Base-by-base conservation (phyloP, 1,140 invertebrate species). In the Temnothorax curvispinosus region DNA sequence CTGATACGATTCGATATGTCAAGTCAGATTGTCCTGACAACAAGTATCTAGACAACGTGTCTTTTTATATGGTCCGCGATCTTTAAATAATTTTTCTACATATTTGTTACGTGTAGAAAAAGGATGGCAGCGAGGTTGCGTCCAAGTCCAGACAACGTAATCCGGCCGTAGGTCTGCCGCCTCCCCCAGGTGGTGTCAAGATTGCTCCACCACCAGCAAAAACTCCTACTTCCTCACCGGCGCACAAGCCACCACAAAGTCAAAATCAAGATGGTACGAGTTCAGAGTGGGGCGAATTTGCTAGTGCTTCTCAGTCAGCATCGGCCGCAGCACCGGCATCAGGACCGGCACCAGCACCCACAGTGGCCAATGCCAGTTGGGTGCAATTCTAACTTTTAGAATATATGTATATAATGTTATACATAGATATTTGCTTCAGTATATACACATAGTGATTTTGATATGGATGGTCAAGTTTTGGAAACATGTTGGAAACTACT, bases 281-380 rank as follows among this genome's bases (percentile, higher is more conserved):
- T 81, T 96, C 96, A 11, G 96, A 97, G 88, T 98, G 98, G 98
- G 97, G 97, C 44, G 98, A 98, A 92, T 98, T 98, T 93, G 97
- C 97, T 81, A 96, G 95, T 81, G 94, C 94, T 71, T 95, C 94
- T 21, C 94, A 95, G 87, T 94, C 93, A 90, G 91, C 93, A 86
- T 75, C 93, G 60, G 92, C 95, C 87, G 93, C 96, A 93, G 94
- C 96, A 91, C 94, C 92, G 32, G 35, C 77, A 92, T 94, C 92
- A 38, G 41, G 65, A 82, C n/a, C 93, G 11, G 65, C 41, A 27
- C 95, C 91, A 21, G 44, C 80, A 74, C n/a, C 93, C 60, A 67
- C 94, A 76, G 89, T 93, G 58, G 94, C 95, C 82, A 97, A 97
- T 93, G 95, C 96, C 54, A 97, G 96, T 94, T 97, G 97, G 97